Conservation (phyloP, 2,888 invertebrate species). For the Acanthosepion pharaonis region DNA sequence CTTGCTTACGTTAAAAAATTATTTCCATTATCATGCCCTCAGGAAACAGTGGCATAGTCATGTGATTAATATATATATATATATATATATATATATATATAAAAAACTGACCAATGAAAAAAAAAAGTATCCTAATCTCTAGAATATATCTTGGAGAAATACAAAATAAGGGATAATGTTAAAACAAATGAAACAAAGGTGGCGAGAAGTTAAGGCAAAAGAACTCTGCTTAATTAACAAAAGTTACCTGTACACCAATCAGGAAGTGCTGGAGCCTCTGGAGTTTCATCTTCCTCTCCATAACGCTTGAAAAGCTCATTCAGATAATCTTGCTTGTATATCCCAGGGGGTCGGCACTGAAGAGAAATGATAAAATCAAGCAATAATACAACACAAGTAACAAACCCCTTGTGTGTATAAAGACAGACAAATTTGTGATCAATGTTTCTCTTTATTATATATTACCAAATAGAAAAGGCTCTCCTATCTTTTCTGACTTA, state of each 20-base stretch:
- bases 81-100: too few species aligned
- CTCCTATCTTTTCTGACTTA: too few species aligned
- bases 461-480: too few species aligned
- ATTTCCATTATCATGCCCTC: too few species aligned
- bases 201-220: neutral
- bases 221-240: neutral
- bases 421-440: too few species aligned
- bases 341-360: conserved; percentile 89
- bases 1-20: too few species aligned
- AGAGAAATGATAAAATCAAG: conserved; percentile 17
- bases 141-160: neutral
- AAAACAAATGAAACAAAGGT: too few species aligned
- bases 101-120: neutral
- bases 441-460: too few species aligned
- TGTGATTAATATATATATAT: too few species aligned
- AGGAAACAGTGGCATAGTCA: too few species aligned
- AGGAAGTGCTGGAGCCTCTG: conserved; percentile 85
- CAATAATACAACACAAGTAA: neutral
- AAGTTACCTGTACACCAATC: conserved; percentile 88
- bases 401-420: neutral
- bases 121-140: neutral
- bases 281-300: conserved; percentile 82
- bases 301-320: conserved; percentile 88
- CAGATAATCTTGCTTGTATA: conserved; percentile 97
- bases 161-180: too few species aligned